Evolutionary conservation across 2,888 invertebrate genomes (phyloP), one percentile per base, ranked within the genome.

Genomic region (Nematopogon swammerdamellus): DNA sequence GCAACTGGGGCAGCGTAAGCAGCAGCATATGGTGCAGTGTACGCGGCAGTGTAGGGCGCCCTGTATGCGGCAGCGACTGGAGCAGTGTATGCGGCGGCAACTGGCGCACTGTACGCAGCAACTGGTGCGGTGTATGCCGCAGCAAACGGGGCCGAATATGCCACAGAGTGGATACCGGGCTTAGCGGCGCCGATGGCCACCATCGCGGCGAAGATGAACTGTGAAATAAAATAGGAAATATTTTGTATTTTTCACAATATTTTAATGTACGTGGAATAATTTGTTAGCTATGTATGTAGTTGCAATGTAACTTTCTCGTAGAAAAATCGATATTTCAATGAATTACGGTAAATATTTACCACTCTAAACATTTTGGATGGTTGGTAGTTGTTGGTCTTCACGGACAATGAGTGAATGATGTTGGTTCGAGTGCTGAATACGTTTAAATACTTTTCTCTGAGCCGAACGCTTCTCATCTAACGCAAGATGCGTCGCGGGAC

Each of bases 1-100:
- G 54, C 54, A 2, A 68, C 50, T 8, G 68, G 76, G 51, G 80
- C 76, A 50, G 77, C 74, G 53, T 81, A 74, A 50, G 74, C 79
- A 52, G 80, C 66, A 55, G 53, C 67, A 6, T 70, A 59, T 47
- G 76, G 68, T 0, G 72, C 63, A 19, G 63, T 62, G 60, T 68
- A 69, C 17, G 67, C 65, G 6, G 66, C 60, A 3, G 64, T 60
- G 16, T 63, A 57, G 1, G 67, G 60, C 3, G 70, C 63, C n/a
- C 63, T 60, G 51, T 63, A 63, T 47, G 67, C 62, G 2, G 67
- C 60, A 8, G 67, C 63, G 4, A 60, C 45, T 5, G 64, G 64
- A 2, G 69, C 65, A 10, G 72, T 56, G 30, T 70, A 65, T 2
- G 67, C 65, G 20, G 58, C 50, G 19, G 63, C 61, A 14, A 65